phyloP scores from a whole-genome alignment of 1,140 invertebrate species.

The Drosophila lacertosa region DNA sequence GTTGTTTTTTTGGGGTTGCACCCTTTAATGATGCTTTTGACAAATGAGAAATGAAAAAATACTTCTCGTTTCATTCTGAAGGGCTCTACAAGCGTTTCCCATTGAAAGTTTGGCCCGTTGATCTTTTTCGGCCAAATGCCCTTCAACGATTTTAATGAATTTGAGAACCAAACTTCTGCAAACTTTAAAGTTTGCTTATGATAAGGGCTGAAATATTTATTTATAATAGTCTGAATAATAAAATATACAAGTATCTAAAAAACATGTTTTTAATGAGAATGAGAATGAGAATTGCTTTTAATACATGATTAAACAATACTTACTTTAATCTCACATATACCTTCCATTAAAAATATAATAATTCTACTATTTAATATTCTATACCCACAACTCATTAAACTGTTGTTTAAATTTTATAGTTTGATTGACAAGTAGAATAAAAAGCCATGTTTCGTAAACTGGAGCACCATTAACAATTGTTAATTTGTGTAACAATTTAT shows the following conservation, averaged over 20 bases:
- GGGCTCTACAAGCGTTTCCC: constrained; percentile 29
- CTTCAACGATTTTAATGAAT: constrained; percentile 28
- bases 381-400: no score
- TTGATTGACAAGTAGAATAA: constrained; percentile 3
- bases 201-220: no score
- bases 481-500: neutral
- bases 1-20: constrained; percentile 36
- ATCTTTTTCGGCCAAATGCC: constrained; percentile 33
- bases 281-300: no score
- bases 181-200: neutral
- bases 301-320: no score
- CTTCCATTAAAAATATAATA: no score
- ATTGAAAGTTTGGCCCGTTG: constrained; percentile 35
- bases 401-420: neutral
- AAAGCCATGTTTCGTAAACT: neutral
- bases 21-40: constrained; percentile 50
- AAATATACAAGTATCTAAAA: no score
- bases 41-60: constrained; percentile 41
- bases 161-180: constrained; percentile 2
- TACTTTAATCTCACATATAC: no score
- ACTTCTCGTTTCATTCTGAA: constrained; percentile 42
- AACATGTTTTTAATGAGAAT: no score
- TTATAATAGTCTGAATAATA: no score
- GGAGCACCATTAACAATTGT: neutral
- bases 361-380: no score